Conservation (phyloP, 2,888 invertebrate species). For the Notocelia uddmanniana region DNA sequence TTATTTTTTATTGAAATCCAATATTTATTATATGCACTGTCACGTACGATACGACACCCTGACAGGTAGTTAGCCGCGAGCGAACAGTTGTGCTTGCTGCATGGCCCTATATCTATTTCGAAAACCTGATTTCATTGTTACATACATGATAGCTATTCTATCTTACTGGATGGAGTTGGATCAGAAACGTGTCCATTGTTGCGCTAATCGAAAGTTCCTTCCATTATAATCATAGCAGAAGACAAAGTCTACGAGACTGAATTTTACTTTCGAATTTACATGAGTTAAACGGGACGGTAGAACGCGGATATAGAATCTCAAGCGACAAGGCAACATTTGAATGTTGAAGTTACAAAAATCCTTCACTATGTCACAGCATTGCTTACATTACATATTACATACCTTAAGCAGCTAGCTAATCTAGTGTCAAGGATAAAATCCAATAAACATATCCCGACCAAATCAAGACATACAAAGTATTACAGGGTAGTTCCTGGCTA, state of each 20-base stretch:
- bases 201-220: not conserved
- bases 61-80: not conserved
- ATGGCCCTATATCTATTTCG: conserved; percentile 24
- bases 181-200: not conserved
- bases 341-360: conserved; percentile 26
- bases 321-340: conserved; percentile 15
- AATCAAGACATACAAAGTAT: not conserved
- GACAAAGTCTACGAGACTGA: not conserved
- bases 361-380: conserved; percentile 60
- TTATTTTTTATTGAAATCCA: no score
- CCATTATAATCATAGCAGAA: not conserved
- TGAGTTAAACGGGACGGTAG: conserved; percentile 1
- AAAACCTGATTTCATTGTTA: conserved; percentile 14
- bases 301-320: conserved; percentile 14
- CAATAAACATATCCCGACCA: conserved; percentile 54
- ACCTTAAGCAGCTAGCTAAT: conserved; percentile 58
- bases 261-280: not conserved
- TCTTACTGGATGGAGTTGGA: conserved; percentile 36
- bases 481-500: not conserved
- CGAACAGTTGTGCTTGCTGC: not conserved
- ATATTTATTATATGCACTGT: no score
- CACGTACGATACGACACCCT: not conserved
- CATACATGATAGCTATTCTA: conserved; percentile 33
- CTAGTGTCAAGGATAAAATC: conserved; percentile 78
- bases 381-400: conserved; percentile 61